Base-by-base conservation (phyloP, 2,888 invertebrate species). In the Euclidia mi region DNA sequence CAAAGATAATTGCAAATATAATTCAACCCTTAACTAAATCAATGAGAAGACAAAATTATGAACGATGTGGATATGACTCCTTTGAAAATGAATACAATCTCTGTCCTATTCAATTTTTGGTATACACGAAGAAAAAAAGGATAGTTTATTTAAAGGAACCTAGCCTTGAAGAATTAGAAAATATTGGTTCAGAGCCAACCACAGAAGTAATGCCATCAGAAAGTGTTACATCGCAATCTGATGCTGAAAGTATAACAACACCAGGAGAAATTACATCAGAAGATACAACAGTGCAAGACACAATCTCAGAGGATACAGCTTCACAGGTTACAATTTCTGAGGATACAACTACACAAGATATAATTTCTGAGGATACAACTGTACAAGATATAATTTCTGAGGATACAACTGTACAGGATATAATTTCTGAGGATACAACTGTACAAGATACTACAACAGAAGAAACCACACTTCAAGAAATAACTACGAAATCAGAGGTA, bases 51-150 rank as follows among this genome's bases (percentile, higher is more conserved):
- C 18, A 14, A 12, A 10, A 10, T 2, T 20, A 31, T n/a, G 12
- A 9, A 6, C 32, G 42, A 15, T 50, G 53, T 15, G 49, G 59
- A 11, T 20, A 50, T 37, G 44, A 55, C 38, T 46, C 46, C 1
- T 34, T 50, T 18, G 50, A 46, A 50, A 46, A 47, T 12, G 35
- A 50, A 34, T 55, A 55, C 15, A 43, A 46, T 9, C 32, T 14
- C n/a, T 55, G 42, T 31, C 2, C 1, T 11, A 4, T 11, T 7
- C n/a, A n/a, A n/a, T 0, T 4, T 15, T 1, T 2, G 0, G 7
- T 10, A 3, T n/a, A 15, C 10, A 17, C 9, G 4, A 18, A 3
- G 9, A 11, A 17, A n/a, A 37, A 29, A 7, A 7, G 10, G 2
- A 12, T 15, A 37, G n/a, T 15, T 28, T n/a, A 37, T 11, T 2